Percentiles rank a stretch among this genome's conserved stretches.
These are phyloP conservation scores for Entomyzon cyanotis DNA, from an alignment of 2,113 vertebrate genomes.

Conservation along the genomic window DNA sequence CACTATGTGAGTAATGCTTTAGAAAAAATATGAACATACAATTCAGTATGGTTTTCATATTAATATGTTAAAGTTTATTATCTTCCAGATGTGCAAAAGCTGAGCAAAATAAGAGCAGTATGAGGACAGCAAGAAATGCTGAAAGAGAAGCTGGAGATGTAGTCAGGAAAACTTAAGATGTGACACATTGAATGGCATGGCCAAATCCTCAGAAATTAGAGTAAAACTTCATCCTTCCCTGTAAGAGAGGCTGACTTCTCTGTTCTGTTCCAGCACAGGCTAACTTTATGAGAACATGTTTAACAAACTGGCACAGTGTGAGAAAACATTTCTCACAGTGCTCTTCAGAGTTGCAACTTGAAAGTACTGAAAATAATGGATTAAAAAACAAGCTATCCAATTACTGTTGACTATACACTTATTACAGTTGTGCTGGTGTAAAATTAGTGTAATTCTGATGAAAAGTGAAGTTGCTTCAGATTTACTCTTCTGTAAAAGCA, in stretches of 20 bases:
- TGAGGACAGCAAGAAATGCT: not conserved
- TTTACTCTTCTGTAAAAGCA: not conserved
- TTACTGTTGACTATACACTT: not conserved
- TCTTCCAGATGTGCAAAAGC: not conserved
- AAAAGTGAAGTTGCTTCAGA: not conserved
- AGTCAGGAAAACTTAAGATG: not conserved
- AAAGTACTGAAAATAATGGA: not conserved
- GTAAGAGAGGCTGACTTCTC: not conserved
- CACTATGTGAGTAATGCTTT: not conserved
- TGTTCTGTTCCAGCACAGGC: not conserved
- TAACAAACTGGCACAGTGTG: not conserved
- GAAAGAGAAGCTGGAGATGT: not conserved
- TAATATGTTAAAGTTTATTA: not conserved
- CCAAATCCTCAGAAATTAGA: not conserved
- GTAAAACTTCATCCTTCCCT: not conserved
- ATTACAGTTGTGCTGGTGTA: not conserved
- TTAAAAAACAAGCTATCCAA: not conserved
- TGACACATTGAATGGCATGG: not conserved
- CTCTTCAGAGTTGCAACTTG: not conserved
- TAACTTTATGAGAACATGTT: not conserved
- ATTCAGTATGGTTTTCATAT: not conserved
- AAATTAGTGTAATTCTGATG: not conserved
- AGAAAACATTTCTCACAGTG: not conserved
- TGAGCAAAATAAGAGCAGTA: not conserved
- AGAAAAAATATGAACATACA: not conserved